Evolutionary conservation across 2,797 vertebrate species (phyloP).

Genomic region (Lutjanus campechanus): DNA sequence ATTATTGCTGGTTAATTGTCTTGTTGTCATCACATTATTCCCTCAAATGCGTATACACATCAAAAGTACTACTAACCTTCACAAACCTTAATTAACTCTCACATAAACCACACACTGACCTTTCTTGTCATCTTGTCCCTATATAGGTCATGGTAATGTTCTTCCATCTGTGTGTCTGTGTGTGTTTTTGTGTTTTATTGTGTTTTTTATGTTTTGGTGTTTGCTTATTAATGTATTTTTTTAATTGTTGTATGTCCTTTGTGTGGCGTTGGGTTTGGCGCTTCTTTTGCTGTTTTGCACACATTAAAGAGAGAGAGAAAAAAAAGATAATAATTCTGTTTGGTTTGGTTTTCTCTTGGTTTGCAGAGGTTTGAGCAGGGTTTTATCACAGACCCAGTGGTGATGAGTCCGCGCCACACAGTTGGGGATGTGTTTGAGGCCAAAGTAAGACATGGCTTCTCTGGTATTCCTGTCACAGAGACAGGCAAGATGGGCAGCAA

Average conservation of each 20-base stretch:
- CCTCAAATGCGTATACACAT: fast-evolving
- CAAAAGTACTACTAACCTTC: background rate
- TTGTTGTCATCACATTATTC: background rate
- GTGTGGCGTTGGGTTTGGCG: conserved; percentile 23
- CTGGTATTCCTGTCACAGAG: conserved; percentile 93
- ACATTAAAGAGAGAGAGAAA: background rate
- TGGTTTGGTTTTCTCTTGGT: conserved; percentile 1
- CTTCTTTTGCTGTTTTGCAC: conserved; percentile 12
- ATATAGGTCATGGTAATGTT: conserved; percentile 60
- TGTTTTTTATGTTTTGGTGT: background rate
- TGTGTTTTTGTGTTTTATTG: background rate
- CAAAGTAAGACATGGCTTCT: conserved; percentile 93
- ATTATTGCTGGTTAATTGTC: background rate
- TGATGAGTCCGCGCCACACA: conserved; percentile 91
- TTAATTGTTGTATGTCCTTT: background rate
- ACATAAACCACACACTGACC: background rate
- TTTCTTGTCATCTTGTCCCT: conserved; percentile 37
- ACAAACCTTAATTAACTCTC: background rate
- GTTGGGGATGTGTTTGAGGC: conserved; percentile 93
- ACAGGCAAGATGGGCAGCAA: conserved; percentile 94
- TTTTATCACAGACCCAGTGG: conserved; percentile 94
- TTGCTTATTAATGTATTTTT: background rate
- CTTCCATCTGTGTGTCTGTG: background rate
- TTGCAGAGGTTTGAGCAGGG: conserved; percentile 94
- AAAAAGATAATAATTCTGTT: fast-evolving